These are phyloP conservation scores for Lagria hirta DNA, from an alignment of 2,888 invertebrate species.

Conservation along the genomic window DNA sequence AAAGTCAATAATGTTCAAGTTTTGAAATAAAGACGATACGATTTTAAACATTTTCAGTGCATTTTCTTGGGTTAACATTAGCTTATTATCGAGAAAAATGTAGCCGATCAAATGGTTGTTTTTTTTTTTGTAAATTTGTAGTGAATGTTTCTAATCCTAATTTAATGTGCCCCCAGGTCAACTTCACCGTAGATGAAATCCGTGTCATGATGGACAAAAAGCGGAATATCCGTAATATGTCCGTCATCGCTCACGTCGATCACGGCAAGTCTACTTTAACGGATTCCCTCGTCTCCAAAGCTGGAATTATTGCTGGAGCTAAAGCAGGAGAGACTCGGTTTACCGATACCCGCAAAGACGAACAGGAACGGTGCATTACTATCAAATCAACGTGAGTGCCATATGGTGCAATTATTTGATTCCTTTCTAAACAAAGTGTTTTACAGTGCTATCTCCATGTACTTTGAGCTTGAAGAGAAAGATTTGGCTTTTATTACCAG, in stretches of 20 bases:
- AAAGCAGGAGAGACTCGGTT: slow-evolving; percentile 99
- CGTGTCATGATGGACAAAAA: slow-evolving; percentile 99
- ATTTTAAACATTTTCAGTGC: background rate
- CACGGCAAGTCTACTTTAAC: slow-evolving; percentile 99
- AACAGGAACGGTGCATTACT: slow-evolving; percentile 99
- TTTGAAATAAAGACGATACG: background rate
- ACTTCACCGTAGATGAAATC: slow-evolving; percentile 99
- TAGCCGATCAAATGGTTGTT: slow-evolving; percentile 6
- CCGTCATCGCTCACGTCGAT: slow-evolving; percentile 99
- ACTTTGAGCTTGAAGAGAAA: slow-evolving; percentile 93
- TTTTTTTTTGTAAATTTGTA: slow-evolving; percentile 1
- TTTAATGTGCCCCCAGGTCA: slow-evolving; percentile 74
- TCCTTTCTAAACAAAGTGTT: no score
- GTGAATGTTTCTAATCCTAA: slow-evolving; percentile 3
- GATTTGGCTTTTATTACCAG: slow-evolving; percentile 93
- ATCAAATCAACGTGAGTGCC: slow-evolving; percentile 86
- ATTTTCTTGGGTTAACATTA: background rate
- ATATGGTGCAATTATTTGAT: slow-evolving; percentile 26
- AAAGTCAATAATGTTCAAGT: slow-evolving; percentile 1
- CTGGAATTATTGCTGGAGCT: slow-evolving; percentile 98
- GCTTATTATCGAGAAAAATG: background rate
- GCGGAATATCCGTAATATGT: slow-evolving; percentile 99
- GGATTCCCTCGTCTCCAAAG: slow-evolving; percentile 98
- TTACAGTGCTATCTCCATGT: slow-evolving; percentile 97
- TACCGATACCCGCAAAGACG: slow-evolving; percentile 99